These are phyloP conservation scores for Ceratosolen solmsi DNA, from an alignment of 1,140 invertebrate species.

Conservation along the genomic window DNA sequence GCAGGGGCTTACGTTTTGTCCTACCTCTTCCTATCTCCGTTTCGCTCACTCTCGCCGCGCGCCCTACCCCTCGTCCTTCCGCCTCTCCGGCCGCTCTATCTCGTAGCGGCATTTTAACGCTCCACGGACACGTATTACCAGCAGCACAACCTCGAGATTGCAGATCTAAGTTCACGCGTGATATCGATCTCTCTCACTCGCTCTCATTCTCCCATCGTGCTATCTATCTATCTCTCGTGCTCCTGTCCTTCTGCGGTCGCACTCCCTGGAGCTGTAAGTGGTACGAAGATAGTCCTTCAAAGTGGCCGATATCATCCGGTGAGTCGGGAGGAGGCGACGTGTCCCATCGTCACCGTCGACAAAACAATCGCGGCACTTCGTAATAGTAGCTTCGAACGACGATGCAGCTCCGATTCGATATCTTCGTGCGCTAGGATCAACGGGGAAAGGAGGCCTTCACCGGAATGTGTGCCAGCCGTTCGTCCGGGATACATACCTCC, in stretches of 20 bases:
- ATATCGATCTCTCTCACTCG: background rate
- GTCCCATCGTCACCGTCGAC: background rate
- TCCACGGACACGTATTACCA: background rate
- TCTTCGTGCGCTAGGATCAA: background rate
- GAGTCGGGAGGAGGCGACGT: background rate
- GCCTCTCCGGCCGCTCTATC: background rate
- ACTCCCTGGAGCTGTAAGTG: too few relatives aligned
- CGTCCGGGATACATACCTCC: conserved; percentile 18
- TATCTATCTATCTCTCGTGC: too few relatives aligned
- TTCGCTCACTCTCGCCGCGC: too few relatives aligned
- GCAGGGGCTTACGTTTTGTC: conserved; percentile 21
- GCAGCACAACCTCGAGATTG: background rate
- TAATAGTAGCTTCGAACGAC: too few relatives aligned
- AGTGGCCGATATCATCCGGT: conserved; percentile 13
- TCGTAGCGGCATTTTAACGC: too few relatives aligned
- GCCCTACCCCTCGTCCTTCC: conserved; percentile 13
- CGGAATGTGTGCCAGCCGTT: conserved; percentile 62
- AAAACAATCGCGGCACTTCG: background rate
- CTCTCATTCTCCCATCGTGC: too few relatives aligned
- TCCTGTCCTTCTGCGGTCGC: too few relatives aligned
- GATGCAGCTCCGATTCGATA: background rate
- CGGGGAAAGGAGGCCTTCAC: background rate
- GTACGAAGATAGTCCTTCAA: too few relatives aligned
- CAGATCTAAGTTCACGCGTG: background rate
- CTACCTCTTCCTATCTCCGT: too few relatives aligned